Conservation (phyloP, 2,888 invertebrate genomes). For the Cataglyphis livida region DNA sequence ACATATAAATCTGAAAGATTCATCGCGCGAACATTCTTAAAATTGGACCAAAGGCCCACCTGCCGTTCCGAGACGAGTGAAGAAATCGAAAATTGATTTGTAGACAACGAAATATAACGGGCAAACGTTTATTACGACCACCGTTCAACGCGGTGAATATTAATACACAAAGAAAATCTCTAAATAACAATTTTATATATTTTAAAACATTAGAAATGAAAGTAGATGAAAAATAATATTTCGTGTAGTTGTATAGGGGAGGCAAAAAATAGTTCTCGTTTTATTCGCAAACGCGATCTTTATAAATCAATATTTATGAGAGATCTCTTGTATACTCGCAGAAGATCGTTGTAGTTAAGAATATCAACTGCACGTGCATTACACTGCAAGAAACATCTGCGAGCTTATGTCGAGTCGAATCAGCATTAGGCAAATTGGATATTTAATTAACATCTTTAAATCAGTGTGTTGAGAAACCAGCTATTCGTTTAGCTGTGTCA, state of each 20-base stretch:
- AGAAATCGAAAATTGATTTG: slow-evolving; percentile 52
- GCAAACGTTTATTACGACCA: slow-evolving; percentile 20
- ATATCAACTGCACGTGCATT: slow-evolving; percentile 29
- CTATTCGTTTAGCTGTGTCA: slow-evolving; percentile 46
- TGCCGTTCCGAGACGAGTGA: slow-evolving; percentile 41
- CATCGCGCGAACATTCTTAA: slow-evolving; percentile 51
- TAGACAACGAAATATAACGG: slow-evolving; percentile 22
- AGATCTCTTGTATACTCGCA: background rate
- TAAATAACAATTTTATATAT: background rate
- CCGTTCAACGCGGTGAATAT: slow-evolving; percentile 14
- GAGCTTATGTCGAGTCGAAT: slow-evolving; percentile 68
- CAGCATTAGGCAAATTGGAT: slow-evolving; percentile 75
- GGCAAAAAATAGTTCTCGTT: slow-evolving; percentile 10
- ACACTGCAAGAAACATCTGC: slow-evolving; percentile 55
- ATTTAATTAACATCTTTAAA: slow-evolving; percentile 78
- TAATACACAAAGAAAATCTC: background rate
- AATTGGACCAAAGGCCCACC: slow-evolving; percentile 39
- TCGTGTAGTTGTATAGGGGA: background rate
- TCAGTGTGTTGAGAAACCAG: slow-evolving; percentile 73
- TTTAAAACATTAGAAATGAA: background rate
- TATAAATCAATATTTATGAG: background rate
- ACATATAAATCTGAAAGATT: slow-evolving; percentile 50
- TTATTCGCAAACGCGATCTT: background rate
- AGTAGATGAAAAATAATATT: background rate
- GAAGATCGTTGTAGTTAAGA: slow-evolving; percentile 30